Evolutionary conservation across 2,888 invertebrate genomes (phyloP).

Genomic region (Xestobium rufovillosum): DNA sequence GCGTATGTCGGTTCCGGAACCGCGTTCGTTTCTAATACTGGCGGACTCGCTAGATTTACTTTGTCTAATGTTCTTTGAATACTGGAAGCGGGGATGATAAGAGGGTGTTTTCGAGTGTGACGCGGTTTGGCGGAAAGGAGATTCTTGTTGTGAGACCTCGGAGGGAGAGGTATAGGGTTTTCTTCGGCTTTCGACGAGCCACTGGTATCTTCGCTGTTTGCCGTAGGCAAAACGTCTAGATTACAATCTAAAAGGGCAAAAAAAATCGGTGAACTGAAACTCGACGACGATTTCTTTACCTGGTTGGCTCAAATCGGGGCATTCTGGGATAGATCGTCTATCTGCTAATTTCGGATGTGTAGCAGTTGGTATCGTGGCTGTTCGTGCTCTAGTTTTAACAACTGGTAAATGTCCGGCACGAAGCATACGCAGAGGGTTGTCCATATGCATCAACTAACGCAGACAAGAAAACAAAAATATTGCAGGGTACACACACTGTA

Average conservation of each 20-base stretch:
- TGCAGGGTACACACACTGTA: too few species aligned
- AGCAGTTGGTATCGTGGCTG: slow-evolving; percentile 29
- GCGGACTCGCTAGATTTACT: slow-evolving; percentile 45
- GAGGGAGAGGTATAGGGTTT: slow-evolving; percentile 73
- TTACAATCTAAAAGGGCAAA: neutral
- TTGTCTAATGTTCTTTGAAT: slow-evolving; percentile 56
- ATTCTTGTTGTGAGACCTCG: slow-evolving; percentile 61
- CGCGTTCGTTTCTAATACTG: slow-evolving; percentile 25
- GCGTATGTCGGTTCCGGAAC: slow-evolving; percentile 32
- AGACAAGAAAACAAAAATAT: too few species aligned
- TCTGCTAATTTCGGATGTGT: slow-evolving; percentile 21
- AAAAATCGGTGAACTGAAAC: neutral
- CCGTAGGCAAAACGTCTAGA: slow-evolving; percentile 14
- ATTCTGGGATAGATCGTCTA: slow-evolving; percentile 20
- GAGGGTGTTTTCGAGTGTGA: slow-evolving; percentile 73
- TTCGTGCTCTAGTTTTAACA: slow-evolving; percentile 41
- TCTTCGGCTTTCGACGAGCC: slow-evolving; percentile 30
- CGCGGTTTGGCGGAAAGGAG: slow-evolving; percentile 59
- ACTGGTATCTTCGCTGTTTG: slow-evolving; percentile 6
- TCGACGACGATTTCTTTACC: neutral
- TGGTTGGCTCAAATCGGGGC: slow-evolving; percentile 13
- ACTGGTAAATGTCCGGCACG: slow-evolving; percentile 51
- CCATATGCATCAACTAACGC: slow-evolving; percentile 36
- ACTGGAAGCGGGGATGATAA: slow-evolving; percentile 64
- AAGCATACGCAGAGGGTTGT: slow-evolving; percentile 60